Conservation (phyloP, 92 coral and sea anemone genomes). For the Bergia sp. region DNA sequence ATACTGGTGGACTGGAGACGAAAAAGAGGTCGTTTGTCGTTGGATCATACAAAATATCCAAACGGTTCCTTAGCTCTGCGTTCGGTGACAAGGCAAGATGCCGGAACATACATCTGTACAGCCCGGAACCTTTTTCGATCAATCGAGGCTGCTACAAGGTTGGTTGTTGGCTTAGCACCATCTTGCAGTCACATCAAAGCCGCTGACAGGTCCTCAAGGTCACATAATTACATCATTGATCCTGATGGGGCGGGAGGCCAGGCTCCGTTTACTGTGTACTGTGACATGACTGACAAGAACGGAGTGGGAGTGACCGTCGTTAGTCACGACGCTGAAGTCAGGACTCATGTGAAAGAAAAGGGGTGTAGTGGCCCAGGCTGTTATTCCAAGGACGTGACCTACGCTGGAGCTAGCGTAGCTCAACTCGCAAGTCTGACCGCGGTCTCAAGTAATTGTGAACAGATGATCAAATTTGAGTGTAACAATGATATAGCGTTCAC, state of each 20-base stretch:
- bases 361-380: conserved; percentile 13
- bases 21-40: neutral
- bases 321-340: conserved; percentile 38
- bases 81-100: conserved; percentile 11
- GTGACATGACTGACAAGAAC: conserved; percentile 48
- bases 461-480: conserved; percentile 70
- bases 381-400: conserved; percentile 54
- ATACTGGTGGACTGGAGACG: conserved; percentile 22
- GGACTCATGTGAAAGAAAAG: conserved; percentile 33
- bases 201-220: neutral
- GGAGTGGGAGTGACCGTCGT: conserved; percentile 38
- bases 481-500: conserved; percentile 35
- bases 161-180: neutral
- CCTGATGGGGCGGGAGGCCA: conserved; percentile 19
- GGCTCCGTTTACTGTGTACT: conserved; percentile 31
- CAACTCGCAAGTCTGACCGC: conserved; percentile 62
- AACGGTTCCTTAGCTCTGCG: neutral
- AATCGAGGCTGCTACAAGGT: neutral
- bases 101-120: neutral
- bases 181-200: conserved; percentile 17
- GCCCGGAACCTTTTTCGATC: conserved; percentile 24
- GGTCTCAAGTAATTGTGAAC: conserved; percentile 67
- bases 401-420: conserved; percentile 61
- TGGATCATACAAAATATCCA: neutral
- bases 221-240: conserved; percentile 30